Evolutionary conservation across 2,888 invertebrate genomes (phyloP).

Genomic region (Deilephila elpenor): DNA sequence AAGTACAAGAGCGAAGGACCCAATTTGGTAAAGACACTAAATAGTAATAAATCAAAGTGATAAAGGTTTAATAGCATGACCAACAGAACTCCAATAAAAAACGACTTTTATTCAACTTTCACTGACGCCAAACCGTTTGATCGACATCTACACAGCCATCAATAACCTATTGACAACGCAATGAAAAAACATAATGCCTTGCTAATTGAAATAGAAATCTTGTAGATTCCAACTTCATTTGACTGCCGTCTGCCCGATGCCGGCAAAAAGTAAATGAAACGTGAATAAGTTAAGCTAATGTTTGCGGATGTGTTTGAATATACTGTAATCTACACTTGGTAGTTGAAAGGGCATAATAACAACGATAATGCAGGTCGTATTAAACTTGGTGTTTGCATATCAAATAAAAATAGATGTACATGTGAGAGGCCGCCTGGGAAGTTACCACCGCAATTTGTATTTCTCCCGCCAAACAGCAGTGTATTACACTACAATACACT

Average conservation of each 20-base stretch:
- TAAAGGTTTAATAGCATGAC: neutral
- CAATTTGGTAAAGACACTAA: neutral
- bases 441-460: too few species aligned
- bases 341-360: neutral
- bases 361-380: too few species aligned
- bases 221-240: conserved; percentile 9
- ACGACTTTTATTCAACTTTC: conserved; percentile 25
- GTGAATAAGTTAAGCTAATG: neutral
- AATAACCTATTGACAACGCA: conserved; percentile 31
- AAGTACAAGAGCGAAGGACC: too few species aligned
- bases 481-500: too few species aligned
- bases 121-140: conserved; percentile 23
- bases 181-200: conserved; percentile 24
- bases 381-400: too few species aligned
- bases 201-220: conserved; percentile 27
- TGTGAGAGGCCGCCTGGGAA: too few species aligned
- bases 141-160: conserved; percentile 30
- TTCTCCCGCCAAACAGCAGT: too few species aligned
- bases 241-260: conserved; percentile 3
- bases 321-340: neutral
- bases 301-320: neutral
- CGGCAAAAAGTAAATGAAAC: conserved; percentile 20
- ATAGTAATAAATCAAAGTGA: neutral
- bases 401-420: too few species aligned
- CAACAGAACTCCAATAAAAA: conserved; percentile 21